A percentile compares a stretch with the other conserved stretches of the same genome.
phyloP scores from a whole-genome alignment of 2,113 vertebrate genomes.

The Ascaphus truei region DNA sequence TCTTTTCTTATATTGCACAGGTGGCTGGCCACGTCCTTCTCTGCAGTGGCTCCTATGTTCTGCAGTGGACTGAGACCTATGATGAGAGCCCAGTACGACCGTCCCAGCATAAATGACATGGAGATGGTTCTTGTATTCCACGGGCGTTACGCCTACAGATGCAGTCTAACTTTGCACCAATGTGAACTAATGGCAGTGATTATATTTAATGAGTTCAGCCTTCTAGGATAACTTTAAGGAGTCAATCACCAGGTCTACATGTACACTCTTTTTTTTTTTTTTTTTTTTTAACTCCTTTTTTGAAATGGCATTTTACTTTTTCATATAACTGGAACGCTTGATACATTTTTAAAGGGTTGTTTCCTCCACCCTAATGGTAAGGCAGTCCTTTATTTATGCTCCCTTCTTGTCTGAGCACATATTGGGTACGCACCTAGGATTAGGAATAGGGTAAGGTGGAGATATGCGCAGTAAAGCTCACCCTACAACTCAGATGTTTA shows the following conservation, averaged over 20 bases:
- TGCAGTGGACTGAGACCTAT: conserved; percentile 55
- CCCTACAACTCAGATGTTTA: too few relatives aligned
- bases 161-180: background rate
- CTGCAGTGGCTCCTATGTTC: conserved; percentile 54
- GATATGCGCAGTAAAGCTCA: too few relatives aligned
- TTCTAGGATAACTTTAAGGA: too few relatives aligned
- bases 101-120: background rate
- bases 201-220: background rate
- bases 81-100: conserved; percentile 39
- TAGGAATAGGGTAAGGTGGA: too few relatives aligned
- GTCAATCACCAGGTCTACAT: background rate
- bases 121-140: background rate
- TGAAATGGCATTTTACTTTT: too few relatives aligned
- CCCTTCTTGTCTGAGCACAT: too few relatives aligned
- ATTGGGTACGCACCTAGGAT: too few relatives aligned
- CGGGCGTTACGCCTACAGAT: too few relatives aligned
- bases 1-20: conserved; percentile 60
- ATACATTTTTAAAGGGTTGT: too few relatives aligned
- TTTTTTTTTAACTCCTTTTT: background rate
- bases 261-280: background rate
- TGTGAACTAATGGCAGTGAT: background rate
- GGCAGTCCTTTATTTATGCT: too few relatives aligned
- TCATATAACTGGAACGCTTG: too few relatives aligned
- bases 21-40: conserved; percentile 67
- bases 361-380: too few relatives aligned